Evolutionary conservation across 1,140 invertebrate species (phyloP).

Genomic region (Epicauta chinensis): DNA sequence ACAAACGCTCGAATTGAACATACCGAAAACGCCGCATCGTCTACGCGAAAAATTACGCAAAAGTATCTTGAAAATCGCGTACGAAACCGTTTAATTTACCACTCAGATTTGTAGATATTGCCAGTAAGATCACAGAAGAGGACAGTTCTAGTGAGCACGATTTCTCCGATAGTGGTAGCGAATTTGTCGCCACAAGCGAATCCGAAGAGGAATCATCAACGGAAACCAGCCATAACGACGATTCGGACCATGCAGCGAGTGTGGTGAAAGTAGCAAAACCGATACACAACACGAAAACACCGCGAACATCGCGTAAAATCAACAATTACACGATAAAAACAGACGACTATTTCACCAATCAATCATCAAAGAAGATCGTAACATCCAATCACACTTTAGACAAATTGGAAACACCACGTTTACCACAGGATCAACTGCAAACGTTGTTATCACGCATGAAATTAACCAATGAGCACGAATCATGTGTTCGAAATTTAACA

Average conservation of each 20-base stretch:
- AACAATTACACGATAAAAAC: conserved; percentile 52
- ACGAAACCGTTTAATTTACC: too few relatives aligned
- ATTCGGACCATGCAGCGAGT: conserved; percentile 14
- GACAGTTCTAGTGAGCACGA: conserved; percentile 14
- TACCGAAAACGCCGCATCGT: conserved; percentile 24
- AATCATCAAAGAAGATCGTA: conserved; percentile 52
- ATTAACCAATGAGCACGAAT: conserved; percentile 51
- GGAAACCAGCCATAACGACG: conserved; percentile 6
- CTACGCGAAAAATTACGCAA: neutral
- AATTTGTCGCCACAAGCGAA: conserved; percentile 22
- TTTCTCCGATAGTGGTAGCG: conserved; percentile 28
- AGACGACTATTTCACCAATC: conserved; percentile 59
- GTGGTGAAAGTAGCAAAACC: neutral
- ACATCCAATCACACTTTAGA: conserved; percentile 81
- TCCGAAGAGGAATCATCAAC: conserved; percentile 17
- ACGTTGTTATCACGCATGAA: conserved; percentile 51
- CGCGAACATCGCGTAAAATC: neutral
- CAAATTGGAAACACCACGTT: conserved; percentile 62
- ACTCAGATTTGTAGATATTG: conserved; percentile 11
- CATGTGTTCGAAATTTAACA: conserved; percentile 47
- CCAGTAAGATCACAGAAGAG: neutral
- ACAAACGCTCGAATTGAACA: conserved; percentile 1
- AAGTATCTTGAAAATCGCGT: too few relatives aligned
- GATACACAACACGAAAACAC: neutral
- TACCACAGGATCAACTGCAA: conserved; percentile 61